Evolutionary conservation across 2,888 invertebrate genomes (phyloP), one percentile per base, ranked within the genome.

Genomic region (Cryptosula pallasiana): DNA sequence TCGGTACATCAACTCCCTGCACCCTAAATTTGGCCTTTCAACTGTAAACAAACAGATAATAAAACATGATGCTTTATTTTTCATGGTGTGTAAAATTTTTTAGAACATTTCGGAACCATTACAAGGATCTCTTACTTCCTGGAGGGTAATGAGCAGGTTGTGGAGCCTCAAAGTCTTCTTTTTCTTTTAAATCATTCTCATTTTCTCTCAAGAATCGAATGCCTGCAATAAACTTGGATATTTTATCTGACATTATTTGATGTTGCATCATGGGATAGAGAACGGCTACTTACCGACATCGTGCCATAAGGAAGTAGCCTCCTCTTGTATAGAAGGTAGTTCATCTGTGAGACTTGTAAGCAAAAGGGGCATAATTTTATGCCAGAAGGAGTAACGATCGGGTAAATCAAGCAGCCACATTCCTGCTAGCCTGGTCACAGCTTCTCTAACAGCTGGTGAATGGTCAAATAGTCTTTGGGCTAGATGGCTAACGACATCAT

Each of bases 321-420:
- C 73, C 69, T 81, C 80, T 9, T 76, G 73, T n/a, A 85, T 83
- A 74, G 91, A 91, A 0, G 88, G 88, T 74, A 92, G 89, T 73
- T 91, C 91, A 83, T 96, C 96, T 78, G 91, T 91, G 1, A 94
- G 86, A 73, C 94, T 91, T 58, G 94, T 93, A 45, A 96, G 85
- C 1, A 95, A 85, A 16, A 95, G 84, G 0, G 96, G 95, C 76
- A 96, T 87, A 78, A 95, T 88, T 77, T 91, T 90, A 81, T 91
- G 90, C 87, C 93, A 94, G 85, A 90, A 94, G 0, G 95, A 95
- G 82, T 96, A 96, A 77, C 95, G 87, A 82, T 96, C 95, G 71
- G 88, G 88, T 73, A 94, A 89, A 72, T 89, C 88, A 34, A 92
- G 81, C 82, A 94, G 87, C 92, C 94, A 92, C 63, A 88, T 86